Evolutionary conservation across 2,113 vertebrate species (phyloP).

Genomic region (Martes martes): DNA sequence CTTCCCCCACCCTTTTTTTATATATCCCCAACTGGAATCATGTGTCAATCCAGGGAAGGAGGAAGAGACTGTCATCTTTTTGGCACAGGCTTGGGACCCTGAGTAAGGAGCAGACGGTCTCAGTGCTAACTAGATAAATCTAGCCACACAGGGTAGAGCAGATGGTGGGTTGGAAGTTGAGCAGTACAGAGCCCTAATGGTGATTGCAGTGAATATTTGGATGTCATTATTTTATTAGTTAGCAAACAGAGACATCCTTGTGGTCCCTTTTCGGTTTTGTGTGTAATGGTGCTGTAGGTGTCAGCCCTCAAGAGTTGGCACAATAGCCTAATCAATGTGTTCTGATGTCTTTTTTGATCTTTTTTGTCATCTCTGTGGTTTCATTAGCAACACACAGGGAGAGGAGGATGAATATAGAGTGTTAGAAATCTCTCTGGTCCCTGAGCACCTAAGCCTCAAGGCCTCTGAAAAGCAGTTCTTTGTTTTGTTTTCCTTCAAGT

Average conservation of each 20-base stretch:
- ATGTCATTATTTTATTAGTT: slow-evolving; percentile 76
- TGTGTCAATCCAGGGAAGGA: neutral
- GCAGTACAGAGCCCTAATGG: slow-evolving; percentile 65
- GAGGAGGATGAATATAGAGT: neutral
- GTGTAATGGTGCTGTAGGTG: slow-evolving; percentile 52
- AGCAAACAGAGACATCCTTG: slow-evolving; percentile 72
- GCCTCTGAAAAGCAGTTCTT: neutral
- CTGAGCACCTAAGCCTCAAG: neutral
- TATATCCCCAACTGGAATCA: neutral
- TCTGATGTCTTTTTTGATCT: slow-evolving; percentile 48
- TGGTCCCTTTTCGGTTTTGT: slow-evolving; percentile 44
- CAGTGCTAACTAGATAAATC: slow-evolving; percentile 46
- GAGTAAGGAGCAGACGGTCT: slow-evolving; percentile 62
- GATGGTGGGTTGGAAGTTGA: slow-evolving; percentile 72
- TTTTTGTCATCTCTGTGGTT: slow-evolving; percentile 41
- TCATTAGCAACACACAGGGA: slow-evolving; percentile 33
- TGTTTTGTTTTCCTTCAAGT: slow-evolving; percentile 21
- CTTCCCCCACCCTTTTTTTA: slow-evolving; percentile 6
- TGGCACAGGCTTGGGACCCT: slow-evolving; percentile 50
- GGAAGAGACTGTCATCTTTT: slow-evolving; percentile 43
- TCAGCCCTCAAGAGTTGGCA: slow-evolving; percentile 59
- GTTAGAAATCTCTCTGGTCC: neutral
- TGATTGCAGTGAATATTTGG: slow-evolving; percentile 67
- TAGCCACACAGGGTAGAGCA: slow-evolving; percentile 48
- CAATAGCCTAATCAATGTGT: slow-evolving; percentile 38